These are phyloP conservation scores for Andrena haemorrhoa DNA, from an alignment of 2,888 invertebrate species.

Conservation along the genomic window DNA sequence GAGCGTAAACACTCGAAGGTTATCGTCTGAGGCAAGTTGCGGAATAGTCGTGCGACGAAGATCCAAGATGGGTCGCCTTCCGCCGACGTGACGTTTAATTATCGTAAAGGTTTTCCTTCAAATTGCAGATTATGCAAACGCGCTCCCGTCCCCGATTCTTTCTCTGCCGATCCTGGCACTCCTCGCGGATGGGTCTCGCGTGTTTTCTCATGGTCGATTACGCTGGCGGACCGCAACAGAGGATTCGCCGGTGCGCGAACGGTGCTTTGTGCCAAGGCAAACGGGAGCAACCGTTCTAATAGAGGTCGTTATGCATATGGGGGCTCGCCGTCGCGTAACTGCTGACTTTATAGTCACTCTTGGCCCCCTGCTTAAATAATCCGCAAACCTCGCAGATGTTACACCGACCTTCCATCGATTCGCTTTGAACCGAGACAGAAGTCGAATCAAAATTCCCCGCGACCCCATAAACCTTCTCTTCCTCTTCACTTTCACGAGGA, in stretches of 20 bases:
- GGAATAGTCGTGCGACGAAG: too few species aligned
- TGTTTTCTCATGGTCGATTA: conserved; percentile 46
- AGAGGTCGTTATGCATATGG: conserved; percentile 62
- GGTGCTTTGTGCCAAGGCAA: conserved; percentile 56
- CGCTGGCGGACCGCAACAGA: conserved; percentile 17
- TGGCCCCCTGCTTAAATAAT: conserved; percentile 57
- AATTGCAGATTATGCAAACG: conserved; percentile 1
- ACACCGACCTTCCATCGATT: conserved; percentile 16
- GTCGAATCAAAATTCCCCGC: neutral
- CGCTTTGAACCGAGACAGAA: neutral
- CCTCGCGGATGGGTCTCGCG: neutral
- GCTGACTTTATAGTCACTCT: conserved; percentile 62
- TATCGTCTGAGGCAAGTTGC: too few species aligned
- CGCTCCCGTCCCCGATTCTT: neutral
- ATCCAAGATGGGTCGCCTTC: too few species aligned
- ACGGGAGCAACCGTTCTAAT: conserved; percentile 57
- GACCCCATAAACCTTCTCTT: neutral
- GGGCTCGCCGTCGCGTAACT: conserved; percentile 38
- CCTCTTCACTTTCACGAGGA: neutral
- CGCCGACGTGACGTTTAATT: conserved; percentile 3
- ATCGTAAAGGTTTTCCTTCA: neutral
- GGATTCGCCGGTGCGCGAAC: conserved; percentile 21
- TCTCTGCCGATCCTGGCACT: neutral
- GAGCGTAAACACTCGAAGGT: too few species aligned
- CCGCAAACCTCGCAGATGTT: conserved; percentile 55